A percentile compares a stretch with the other conserved stretches of the same genome.
phyloP scores from a whole-genome alignment of 2,113 vertebrate species.

The Hemicordylus capensis region DNA sequence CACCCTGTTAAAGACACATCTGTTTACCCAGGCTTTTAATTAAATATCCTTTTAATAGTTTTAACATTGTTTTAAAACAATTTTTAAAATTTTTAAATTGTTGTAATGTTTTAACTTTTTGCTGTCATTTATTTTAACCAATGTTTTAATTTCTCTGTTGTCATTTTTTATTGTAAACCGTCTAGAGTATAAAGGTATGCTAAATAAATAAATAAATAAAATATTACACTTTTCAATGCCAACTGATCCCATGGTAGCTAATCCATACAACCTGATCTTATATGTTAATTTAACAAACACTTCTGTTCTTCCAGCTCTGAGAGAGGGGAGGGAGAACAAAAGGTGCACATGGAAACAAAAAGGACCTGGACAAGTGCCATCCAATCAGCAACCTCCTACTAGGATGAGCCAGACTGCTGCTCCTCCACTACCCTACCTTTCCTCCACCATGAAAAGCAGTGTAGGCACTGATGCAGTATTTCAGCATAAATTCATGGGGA shows the following conservation, averaged over 20 bases:
- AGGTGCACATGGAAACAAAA: not conserved
- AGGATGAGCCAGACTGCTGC: not conserved
- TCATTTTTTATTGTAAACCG: too few species aligned
- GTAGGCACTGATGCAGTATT: not conserved
- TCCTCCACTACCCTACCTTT: not conserved
- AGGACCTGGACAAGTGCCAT: not conserved
- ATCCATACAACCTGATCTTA: not conserved
- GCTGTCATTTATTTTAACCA: too few species aligned
- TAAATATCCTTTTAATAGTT: too few species aligned
- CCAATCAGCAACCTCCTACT: not conserved
- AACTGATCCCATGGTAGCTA: not conserved
- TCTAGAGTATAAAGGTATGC: too few species aligned
- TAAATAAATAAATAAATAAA: too few species aligned
- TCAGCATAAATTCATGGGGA: not conserved
- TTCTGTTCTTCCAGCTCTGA: not conserved
- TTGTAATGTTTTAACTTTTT: too few species aligned
- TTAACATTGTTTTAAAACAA: too few species aligned
- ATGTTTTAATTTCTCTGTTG: too few species aligned
- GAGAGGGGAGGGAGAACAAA: not conserved
- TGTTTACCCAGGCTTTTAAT: too few species aligned
- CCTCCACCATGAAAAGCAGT: not conserved
- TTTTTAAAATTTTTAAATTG: too few species aligned
- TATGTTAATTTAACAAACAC: not conserved
- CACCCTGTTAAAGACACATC: too few species aligned
- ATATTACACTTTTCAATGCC: too few species aligned